These are phyloP conservation scores for Albula glossodonta DNA, from an alignment of 2,113 vertebrate genomes.

Conservation along the genomic window DNA sequence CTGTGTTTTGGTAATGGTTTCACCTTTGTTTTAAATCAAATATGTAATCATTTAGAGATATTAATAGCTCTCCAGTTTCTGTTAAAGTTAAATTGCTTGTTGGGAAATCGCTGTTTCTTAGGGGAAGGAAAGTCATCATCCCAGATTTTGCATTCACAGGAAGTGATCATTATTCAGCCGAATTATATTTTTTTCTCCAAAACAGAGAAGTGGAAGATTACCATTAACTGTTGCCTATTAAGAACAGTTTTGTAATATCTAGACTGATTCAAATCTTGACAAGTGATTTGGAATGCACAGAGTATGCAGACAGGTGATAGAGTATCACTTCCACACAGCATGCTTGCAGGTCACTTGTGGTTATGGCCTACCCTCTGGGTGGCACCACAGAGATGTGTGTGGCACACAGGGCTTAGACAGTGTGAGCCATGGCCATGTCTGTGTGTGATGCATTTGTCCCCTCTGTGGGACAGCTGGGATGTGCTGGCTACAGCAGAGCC, in stretches of 20 bases:
- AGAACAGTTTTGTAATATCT: not conserved
- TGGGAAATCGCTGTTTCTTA: not conserved
- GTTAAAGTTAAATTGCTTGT: not conserved
- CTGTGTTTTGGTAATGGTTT: no score
- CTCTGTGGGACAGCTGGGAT: slow-evolving; percentile 77
- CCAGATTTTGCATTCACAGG: not conserved
- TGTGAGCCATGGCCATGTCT: not conserved
- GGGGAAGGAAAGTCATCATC: not conserved
- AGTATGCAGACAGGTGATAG: not conserved
- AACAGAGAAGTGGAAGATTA: not conserved
- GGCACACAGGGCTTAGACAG: not conserved
- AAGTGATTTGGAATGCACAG: not conserved
- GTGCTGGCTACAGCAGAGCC: slow-evolving; percentile 91
- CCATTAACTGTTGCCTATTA: not conserved
- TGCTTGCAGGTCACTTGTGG: not conserved
- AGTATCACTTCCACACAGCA: not conserved
- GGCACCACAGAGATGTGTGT: not conserved
- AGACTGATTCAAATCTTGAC: not conserved
- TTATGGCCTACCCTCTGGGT: not conserved
- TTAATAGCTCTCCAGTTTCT: not conserved
- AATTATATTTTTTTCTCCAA: not conserved
- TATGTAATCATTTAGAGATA: not conserved
- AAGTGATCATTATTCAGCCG: not conserved
- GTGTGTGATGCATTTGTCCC: slow-evolving; percentile 4
- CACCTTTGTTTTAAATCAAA: not conserved